Evolutionary conservation across 2,888 invertebrate genomes (phyloP).

Genomic region (Galeopsomyia nigrocyanea): DNA sequence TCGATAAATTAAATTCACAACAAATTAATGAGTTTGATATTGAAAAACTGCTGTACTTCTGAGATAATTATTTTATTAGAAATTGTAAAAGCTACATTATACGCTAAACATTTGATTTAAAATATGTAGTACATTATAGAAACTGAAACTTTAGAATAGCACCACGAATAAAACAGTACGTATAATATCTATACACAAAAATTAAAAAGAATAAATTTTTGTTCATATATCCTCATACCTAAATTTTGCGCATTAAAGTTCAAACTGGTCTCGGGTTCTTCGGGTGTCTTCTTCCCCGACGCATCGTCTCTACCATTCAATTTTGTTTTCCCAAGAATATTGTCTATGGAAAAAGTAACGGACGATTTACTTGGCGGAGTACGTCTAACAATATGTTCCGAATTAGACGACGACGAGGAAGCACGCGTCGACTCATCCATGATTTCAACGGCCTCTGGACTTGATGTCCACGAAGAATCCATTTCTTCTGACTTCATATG

Average conservation of each 20-base stretch:
- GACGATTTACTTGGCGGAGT: neutral
- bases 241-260: neutral
- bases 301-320: neutral
- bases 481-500: slow-evolving; percentile 32
- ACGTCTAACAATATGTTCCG: neutral
- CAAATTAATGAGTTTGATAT: too few relatives aligned
- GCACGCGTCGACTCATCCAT: neutral
- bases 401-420: neutral
- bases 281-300: neutral
- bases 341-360: slow-evolving; percentile 8
- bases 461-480: slow-evolving; percentile 38
- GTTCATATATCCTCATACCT: too few relatives aligned
- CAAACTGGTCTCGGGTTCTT: neutral
- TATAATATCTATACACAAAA: too few relatives aligned
- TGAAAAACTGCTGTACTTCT: too few relatives aligned
- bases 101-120: too few relatives aligned
- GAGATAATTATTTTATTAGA: too few relatives aligned
- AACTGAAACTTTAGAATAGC: too few relatives aligned
- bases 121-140: too few relatives aligned
- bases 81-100: too few relatives aligned
- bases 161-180: too few relatives aligned
- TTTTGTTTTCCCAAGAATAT: neutral
- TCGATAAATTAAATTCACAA: too few relatives aligned
- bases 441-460: slow-evolving; percentile 17
- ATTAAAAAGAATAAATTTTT: too few relatives aligned